Percentiles rank a stretch among this genome's conserved stretches.
Conservation (phyloP, 2,797 vertebrate species). For the Eulemur mongoz region DNA sequence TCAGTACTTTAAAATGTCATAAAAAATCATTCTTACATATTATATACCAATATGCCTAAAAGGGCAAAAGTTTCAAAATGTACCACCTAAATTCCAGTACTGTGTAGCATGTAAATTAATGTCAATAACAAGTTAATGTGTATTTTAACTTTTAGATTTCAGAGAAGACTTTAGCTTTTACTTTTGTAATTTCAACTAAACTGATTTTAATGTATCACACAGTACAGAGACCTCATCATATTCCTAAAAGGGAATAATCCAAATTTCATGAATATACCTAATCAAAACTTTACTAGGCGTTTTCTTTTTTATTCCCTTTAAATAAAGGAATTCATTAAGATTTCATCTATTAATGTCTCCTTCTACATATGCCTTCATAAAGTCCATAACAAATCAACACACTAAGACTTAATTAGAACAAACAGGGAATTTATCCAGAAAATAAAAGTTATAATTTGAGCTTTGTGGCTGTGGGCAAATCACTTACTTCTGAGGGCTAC, state of each 20-base stretch:
- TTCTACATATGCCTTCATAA: not conserved
- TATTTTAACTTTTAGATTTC: conserved; percentile 31
- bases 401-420: not conserved
- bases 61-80: not conserved
- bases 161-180: not conserved
- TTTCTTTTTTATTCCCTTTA: not conserved
- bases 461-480: not conserved
- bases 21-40: not conserved
- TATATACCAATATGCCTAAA: not conserved
- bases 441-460: not conserved
- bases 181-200: conserved; percentile 32
- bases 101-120: not conserved
- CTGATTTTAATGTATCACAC: not conserved
- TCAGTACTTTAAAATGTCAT: not conserved
- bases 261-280: not conserved
- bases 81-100: conserved; percentile 25
- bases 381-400: not conserved
- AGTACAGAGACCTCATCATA: not conserved
- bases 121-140: not conserved
- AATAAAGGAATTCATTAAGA: conserved; percentile 28
- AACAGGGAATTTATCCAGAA: not conserved
- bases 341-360: not conserved
- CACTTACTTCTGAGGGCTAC: not conserved
- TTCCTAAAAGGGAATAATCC: not conserved
- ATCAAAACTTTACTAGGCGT: not conserved